phyloP scores from a whole-genome alignment of 2,113 vertebrate species.

The Promerops cafer region DNA sequence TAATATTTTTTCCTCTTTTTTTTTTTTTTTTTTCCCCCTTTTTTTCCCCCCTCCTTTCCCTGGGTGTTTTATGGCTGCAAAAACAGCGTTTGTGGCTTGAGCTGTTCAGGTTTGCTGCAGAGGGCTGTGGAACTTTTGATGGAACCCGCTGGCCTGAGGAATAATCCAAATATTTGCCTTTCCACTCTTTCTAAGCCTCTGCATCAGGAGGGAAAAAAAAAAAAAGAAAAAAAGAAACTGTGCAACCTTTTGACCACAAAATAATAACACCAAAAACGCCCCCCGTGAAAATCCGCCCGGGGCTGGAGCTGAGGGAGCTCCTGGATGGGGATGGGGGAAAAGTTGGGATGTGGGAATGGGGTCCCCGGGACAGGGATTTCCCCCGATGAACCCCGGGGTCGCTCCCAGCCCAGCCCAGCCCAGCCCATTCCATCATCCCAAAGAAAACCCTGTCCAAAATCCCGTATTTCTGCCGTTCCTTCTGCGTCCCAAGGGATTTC shows the following conservation, averaged over 20 bases:
- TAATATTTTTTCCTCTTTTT: background rate
- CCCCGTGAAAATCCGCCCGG: constrained; percentile 41
- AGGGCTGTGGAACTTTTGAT: constrained; percentile 92
- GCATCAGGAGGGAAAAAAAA: constrained; percentile 52
- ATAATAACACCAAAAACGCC: constrained; percentile 63
- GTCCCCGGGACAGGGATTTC: background rate
- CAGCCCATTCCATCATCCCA: background rate
- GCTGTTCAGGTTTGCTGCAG: constrained; percentile 84
- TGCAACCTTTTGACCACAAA: constrained; percentile 79
- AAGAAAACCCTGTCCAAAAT: background rate
- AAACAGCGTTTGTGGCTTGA: constrained; percentile 89
- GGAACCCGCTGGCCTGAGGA: constrained; percentile 91
- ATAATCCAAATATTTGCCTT: constrained; percentile 98
- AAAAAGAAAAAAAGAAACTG: constrained; percentile 6
- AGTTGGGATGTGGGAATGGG: background rate
- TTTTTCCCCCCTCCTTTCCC: background rate
- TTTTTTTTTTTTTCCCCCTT: background rate
- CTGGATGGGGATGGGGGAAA: background rate
- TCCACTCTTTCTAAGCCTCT: constrained; percentile 89
- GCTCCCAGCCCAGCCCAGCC: background rate
- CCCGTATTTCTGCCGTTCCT: background rate
- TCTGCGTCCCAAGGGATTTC: background rate
- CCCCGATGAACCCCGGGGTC: accelerated
- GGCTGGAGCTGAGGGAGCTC: background rate
- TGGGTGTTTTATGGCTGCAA: constrained; percentile 86